Evolutionary conservation across 2,888 invertebrate species (phyloP), one percentile per base, ranked within the genome.

Genomic region (Leuctra nigra): DNA sequence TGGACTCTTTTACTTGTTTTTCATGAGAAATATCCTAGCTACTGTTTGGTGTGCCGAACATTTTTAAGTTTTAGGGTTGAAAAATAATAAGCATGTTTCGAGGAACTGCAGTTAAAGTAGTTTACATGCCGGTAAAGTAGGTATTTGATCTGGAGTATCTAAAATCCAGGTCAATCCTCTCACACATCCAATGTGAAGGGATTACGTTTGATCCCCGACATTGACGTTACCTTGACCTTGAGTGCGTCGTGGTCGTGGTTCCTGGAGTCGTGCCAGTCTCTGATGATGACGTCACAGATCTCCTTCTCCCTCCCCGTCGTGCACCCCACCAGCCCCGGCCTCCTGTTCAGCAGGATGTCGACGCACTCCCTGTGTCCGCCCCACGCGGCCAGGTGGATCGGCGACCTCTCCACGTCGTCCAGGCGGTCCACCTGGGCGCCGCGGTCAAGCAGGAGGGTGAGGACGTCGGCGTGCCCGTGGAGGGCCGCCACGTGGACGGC

Each of bases 331-430:
- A 57, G 54, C 18, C 53, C 24, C 54, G 63, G 64, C 59, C 50
- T 41, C 9, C 41, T 24, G 7, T 54, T 36, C 22, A 60, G 36
- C 9, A 61, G 44, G 69, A 59, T 41, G 2, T 75, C 74, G 57
- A 77, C 69, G 57, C 76, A 76, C 41, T 71, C 68, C 0, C 70
- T 67, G 56, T 76, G 72, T 0, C 77, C 78, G 11, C 72, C 71
- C 67, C 72, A 77, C 0, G 76, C 75, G 0, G 78, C 78, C 4
- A 77, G 64, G 56, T 79, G 78, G 1, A 77, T 64, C 0, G 78
- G 76, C 0, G 54, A 41, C 9, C 78, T 77, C 2, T 72, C 67
- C 11, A 65, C 66, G 63, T 78, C 78, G 29, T 33, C 22, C 7
- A 33, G 16, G 16, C 20, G 16, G 3, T 25, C 13, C 22, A n/a